Evolutionary conservation across 1,140 invertebrate genomes (phyloP), one percentile per base, ranked within the genome.

Genomic region (Lepidotrigona ventralis): DNA sequence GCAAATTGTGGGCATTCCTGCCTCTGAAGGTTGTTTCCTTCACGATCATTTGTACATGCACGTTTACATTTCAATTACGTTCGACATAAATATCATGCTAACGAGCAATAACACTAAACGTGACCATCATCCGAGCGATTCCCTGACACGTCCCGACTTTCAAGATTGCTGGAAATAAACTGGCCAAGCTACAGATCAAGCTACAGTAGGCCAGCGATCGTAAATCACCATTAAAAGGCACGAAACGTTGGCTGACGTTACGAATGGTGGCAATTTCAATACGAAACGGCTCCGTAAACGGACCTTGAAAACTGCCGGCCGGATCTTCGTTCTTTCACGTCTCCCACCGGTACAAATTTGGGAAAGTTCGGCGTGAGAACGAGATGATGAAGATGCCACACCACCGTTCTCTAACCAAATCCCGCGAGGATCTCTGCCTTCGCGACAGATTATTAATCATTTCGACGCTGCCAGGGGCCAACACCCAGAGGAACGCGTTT

Each of bases 151-250:
- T 39, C 33, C 21, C 12, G 66, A 21, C 64, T 29, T 29, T 2
- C 64, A 5, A 39, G 39, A 69, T 69, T 69, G 33, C 21, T 12
- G 39, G 53, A 72, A 88, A 77, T 51, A 54, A 64, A 26, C n/a
- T n/a, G 63, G 26, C 63, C 80, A 19, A 15, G 53, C 60, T 26
- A 64, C 26, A 8, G 39, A 39, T 39, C 39, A 63, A 29, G 64
- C 26, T 12, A 29, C 33, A 33, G 6, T n/a, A 56, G 54, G 63
- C 54, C 23, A 70, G 12, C 39, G 58, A n/a, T 4, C 29, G 84
- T 89, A 89, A 89, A 89, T 89, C 87, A 86, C 75, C 87, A 88
- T 89, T 89, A 88, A 86, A 89, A 66, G 17, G 46, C 56, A 63
- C 58, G 71, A 63, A 84, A 64, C 68, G 58, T 79, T 69, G 53